Conservation (phyloP, 2,888 invertebrate genomes). For the Pyrrhia umbra region DNA sequence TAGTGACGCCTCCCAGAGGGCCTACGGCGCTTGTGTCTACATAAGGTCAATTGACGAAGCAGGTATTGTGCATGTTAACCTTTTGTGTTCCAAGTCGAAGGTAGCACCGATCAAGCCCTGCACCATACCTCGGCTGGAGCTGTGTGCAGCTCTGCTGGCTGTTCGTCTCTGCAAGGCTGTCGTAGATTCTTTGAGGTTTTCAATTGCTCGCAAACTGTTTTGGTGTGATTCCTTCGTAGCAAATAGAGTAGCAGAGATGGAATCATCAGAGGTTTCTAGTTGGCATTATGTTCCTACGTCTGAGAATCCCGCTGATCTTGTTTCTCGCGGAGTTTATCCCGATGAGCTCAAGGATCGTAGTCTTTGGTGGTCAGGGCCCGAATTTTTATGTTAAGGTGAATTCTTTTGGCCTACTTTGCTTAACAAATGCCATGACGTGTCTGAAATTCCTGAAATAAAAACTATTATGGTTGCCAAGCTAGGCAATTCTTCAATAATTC, state of each 20-base stretch:
- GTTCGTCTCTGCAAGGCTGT: background rate
- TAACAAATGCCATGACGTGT: background rate
- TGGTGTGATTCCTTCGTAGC: conserved; percentile 14
- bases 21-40: too few species aligned
- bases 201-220: background rate
- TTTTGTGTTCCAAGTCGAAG: conserved; percentile 9
- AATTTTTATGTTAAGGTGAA: background rate
- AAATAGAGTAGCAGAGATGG: conserved; percentile 2
- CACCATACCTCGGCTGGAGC: conserved; percentile 5
- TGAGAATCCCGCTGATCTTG: conserved; percentile 5
- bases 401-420: background rate
- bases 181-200: background rate
- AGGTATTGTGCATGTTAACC: conserved; percentile 5
- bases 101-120: conserved; percentile 1
- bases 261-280: background rate
- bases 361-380: conserved; percentile 6
- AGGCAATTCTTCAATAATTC: background rate
- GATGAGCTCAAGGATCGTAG: conserved; percentile 1
- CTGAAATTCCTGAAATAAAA: conserved; percentile 8
- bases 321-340: conserved; percentile 3
- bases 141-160: background rate
- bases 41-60: conserved; percentile 34
- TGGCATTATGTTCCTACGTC: conserved; percentile 14
- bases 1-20: conserved; percentile 58
- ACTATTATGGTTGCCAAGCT: background rate